Evolutionary conservation across 2,888 invertebrate genomes (phyloP), one percentile per base, ranked within the genome.

Genomic region (Keiferia lycopersicella): DNA sequence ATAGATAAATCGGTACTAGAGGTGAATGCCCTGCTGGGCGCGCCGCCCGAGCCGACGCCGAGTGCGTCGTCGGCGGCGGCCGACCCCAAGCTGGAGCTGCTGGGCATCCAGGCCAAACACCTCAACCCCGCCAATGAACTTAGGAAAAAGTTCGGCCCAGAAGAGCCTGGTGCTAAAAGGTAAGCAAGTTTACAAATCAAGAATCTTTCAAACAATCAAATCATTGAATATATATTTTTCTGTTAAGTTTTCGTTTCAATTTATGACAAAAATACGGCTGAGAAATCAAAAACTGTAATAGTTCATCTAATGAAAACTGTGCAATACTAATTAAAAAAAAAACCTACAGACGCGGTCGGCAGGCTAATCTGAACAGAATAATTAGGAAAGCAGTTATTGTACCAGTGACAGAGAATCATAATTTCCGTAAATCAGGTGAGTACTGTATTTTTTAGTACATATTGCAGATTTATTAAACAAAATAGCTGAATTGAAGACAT

Each of bases 1-100:
- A 77, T 88, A 0, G 87, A 84, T 12, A 74, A 73, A 16, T 79
- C 78, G 0, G 39, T 87, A 0, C 66, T 67, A 48, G 85, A 87
- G 66, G 81, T 88, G 0, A 87, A 88, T 45, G 78, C 75, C 0
- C 8, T 85, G 1, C 70, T 87, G 6, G 86, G 87, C 0, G 61
- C 71, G 2, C 83, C 80, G 0, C 66, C 72, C 2, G 64, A 69
- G 2, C 62, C 69, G 0, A 34, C 59, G 0, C 56, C 57, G 2
- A 14, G 56, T 1, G 34, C 16, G 0, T 39, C 56, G 1, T n/a
- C 26, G 18, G 57, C 22, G 20, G 26, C 48, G 16, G 63, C 16
- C 6, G 58, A 7, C 0, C 50, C 64, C 7, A 22, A 68, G 0
- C 48, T 74, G 12, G 53, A 62, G 0, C 10, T 81, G 0, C 57